Percentiles rank a stretch among this genome's conserved stretches.
Conservation (phyloP, 2,113 vertebrate genomes). For the Amphilophus citrinellus region DNA sequence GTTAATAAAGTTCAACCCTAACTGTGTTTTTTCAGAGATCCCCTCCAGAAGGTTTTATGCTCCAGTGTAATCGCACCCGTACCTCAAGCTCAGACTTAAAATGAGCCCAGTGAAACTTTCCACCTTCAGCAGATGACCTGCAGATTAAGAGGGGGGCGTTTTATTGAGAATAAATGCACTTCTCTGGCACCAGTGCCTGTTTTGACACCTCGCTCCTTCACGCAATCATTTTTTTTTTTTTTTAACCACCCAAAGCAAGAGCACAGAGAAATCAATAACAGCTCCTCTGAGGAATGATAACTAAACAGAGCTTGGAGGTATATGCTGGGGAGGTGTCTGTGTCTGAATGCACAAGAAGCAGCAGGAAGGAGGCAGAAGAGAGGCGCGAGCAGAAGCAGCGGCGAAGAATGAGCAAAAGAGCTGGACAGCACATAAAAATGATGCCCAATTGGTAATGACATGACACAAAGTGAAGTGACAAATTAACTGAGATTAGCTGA, state of each 20-base stretch:
- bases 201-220: slow-evolving; percentile 14
- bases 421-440: slow-evolving; percentile 12
- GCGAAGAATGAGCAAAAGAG: slow-evolving; percentile 24
- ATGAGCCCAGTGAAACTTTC: not conserved
- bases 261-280: slow-evolving; percentile 48
- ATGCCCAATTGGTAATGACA: slow-evolving; percentile 9
- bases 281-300: slow-evolving; percentile 43
- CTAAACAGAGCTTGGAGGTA: slow-evolving; percentile 57
- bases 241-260: slow-evolving; percentile 39
- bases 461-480: slow-evolving; percentile 27
- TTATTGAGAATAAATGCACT: slow-evolving; percentile 32
- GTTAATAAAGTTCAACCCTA: slow-evolving; percentile 51
- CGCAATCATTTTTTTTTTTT: slow-evolving; percentile 9
- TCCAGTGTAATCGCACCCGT: not conserved
- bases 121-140: not conserved
- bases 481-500: slow-evolving; percentile 17
- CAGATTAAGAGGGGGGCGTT: slow-evolving; percentile 1
- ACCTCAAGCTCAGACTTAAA: not conserved
- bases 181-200: slow-evolving; percentile 3
- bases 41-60: not conserved
- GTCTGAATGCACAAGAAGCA: slow-evolving; percentile 39
- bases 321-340: not conserved
- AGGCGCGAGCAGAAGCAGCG: not conserved
- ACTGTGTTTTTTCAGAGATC: not conserved
- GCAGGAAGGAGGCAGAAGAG: slow-evolving; percentile 30